Evolutionary conservation across 2,113 vertebrate genomes (phyloP).

Genomic region (Ovis aries): ARS-UI_Ramb_v3.0 NC_056059.1:20646501-20647000

Average conservation of each 20-base stretch:
- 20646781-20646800: neutral
- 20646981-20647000: neutral
- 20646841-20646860: neutral
- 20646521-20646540: neutral
- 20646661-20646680: slow-evolving; percentile 16
- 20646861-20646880: neutral
- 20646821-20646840: neutral
- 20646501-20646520: neutral
- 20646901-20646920: neutral
- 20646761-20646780: neutral
- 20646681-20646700: neutral
- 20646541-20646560: neutral
- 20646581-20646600: neutral
- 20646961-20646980: neutral
- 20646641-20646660: neutral
- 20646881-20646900: neutral
- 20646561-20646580: neutral
- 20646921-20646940: neutral
- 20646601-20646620: neutral
- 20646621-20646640: neutral
- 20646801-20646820: neutral
- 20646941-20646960: neutral
- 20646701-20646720: neutral
- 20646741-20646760: neutral
- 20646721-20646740: neutral